Conservation (phyloP, 64 coral and sea anemone genomes). For the Platygyra sinensis region DNA sequence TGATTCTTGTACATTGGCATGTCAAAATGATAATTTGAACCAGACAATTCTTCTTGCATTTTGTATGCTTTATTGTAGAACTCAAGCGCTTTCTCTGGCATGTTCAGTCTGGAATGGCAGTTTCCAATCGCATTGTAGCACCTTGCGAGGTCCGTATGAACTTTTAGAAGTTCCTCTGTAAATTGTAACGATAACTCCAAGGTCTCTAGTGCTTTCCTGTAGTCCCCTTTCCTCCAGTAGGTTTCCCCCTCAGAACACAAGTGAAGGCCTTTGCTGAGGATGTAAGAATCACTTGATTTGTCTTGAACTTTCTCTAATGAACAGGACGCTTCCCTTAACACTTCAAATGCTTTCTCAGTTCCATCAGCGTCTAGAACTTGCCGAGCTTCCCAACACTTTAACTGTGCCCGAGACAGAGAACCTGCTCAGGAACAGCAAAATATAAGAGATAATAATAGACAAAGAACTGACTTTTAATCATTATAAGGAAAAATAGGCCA, state of each 20-base stretch:
- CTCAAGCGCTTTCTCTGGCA: background rate
- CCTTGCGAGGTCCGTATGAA: conserved; percentile 8
- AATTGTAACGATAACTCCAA: conserved; percentile 11
- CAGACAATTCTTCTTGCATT: conserved; percentile 2
- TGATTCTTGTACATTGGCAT: conserved; percentile 33
- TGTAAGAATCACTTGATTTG: background rate
- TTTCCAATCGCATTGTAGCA: conserved; percentile 53
- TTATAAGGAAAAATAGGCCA: too few species aligned
- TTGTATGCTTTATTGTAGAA: conserved; percentile 32
- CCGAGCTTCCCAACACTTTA: conserved; percentile 6
- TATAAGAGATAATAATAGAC: too few species aligned
- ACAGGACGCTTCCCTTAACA: background rate
- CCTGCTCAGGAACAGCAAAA: background rate
- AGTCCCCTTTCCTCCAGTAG: background rate
- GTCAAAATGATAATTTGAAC: conserved; percentile 19
- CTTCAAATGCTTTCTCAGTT: conserved; percentile 4
- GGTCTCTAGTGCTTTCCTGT: background rate
- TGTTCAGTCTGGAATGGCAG: background rate
- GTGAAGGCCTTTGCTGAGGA: conserved; percentile 8
- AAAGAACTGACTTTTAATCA: too few species aligned
- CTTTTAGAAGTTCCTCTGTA: background rate
- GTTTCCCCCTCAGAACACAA: conserved; percentile 33
- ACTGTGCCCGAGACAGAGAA: conserved; percentile 1
- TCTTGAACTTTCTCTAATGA: conserved; percentile 1
- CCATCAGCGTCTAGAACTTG: background rate